Percentiles rank a stretch among this genome's conserved stretches.
phyloP scores from a whole-genome alignment of 2,797 vertebrate genomes.

The Sylvia borin region DNA sequence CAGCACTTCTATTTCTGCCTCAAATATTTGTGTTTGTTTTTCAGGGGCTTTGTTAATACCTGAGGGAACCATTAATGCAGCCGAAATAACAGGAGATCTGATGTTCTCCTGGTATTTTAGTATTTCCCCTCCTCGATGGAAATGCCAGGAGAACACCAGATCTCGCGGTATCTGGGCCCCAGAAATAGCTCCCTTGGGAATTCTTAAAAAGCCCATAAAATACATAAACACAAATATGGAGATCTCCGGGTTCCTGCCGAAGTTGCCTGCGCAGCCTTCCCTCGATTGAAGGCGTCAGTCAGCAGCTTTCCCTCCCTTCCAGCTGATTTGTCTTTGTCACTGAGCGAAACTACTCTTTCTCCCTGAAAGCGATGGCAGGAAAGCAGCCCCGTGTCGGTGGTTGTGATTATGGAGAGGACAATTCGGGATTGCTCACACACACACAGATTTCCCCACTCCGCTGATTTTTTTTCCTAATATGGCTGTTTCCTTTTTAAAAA shows the following conservation, averaged over 20 bases:
- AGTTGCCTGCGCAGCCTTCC: conserved; percentile 32
- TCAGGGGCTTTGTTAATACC: conserved; percentile 62
- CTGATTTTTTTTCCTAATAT: background rate
- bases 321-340: conserved; percentile 57
- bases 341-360: background rate
- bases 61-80: conserved; percentile 58
- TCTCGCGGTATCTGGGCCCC: conserved; percentile 50
- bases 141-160: conserved; percentile 38
- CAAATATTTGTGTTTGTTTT: conserved; percentile 66
- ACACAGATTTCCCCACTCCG: conserved; percentile 8
- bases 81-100: conserved; percentile 61
- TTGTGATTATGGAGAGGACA: background rate
- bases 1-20: conserved; percentile 29
- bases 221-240: conserved; percentile 67
- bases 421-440: background rate
- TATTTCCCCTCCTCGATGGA: conserved; percentile 36
- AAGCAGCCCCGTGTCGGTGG: conserved; percentile 7
- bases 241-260: conserved; percentile 37
- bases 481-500: background rate
- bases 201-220: conserved; percentile 60
- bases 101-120: conserved; percentile 58
- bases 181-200: conserved; percentile 47
- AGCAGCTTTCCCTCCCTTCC: conserved; percentile 37
- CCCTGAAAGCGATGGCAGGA: background rate
- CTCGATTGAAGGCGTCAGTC: conserved; percentile 9